Evolutionary conservation across 2,113 vertebrate genomes (phyloP), one percentile per base, ranked within the genome.

Genomic region (Menidia beryllina): DNA sequence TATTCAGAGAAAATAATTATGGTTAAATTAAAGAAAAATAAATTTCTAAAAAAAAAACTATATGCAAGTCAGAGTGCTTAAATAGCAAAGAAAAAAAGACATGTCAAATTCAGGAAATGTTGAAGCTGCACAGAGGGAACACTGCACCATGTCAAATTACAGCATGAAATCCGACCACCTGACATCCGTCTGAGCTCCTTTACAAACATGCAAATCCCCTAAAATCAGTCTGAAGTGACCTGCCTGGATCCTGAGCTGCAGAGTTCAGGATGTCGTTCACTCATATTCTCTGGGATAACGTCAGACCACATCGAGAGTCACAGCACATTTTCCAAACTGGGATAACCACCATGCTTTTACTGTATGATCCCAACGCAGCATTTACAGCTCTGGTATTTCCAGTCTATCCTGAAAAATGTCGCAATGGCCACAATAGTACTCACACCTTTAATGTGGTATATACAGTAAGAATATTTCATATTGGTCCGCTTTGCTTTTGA

Each of bases 171-270:
- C 25, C 62, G 66, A 52, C 45, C 55, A 68, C 72, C 43, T 72
- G 69, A 34, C 47, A 68, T 76, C 61, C 81, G 68, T 61, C 56
- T 47, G 39, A 58, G 69, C 60, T 53, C 51, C 72, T 86, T 85
- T 77, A 84, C 26, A 62, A 52, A 65, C 23, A 36, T 71, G 77
- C 78, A 91, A 86, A 77, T 80, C 85, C 86, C 75, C 82, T 89
- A 79, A 89, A 84, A 41, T 34, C 25, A 25, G 36, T 70, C 69
- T 76, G 73, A 80, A 64, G 79, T 53, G 64, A 65, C 63, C 72
- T 82, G 73, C 69, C 39, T 64, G 54, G 39, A 58, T 7, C 21
- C 82, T 64, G 47, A 65, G 73, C 69, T 69, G 34, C 60, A 57
- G 20, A 17, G 27, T 59, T 50, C 84, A 74, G 64, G 70, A 78